A percentile compares a stretch with the other conserved stretches of the same genome.
Evolutionary conservation across 2,113 vertebrate species (phyloP).

Genomic region (Albula glossodonta): DNA sequence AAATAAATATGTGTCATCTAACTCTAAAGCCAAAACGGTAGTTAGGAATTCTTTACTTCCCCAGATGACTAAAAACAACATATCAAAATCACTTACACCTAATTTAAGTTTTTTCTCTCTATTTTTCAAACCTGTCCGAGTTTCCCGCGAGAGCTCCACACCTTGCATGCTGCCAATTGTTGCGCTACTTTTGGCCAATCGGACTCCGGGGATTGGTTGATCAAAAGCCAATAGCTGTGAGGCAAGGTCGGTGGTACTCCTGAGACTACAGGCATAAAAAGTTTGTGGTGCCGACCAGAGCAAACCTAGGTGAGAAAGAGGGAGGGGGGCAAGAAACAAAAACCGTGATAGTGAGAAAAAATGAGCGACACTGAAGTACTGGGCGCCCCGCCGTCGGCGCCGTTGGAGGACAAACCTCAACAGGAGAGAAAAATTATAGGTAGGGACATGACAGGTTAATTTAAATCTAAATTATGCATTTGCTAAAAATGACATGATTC

Average conservation of each 20-base stretch:
- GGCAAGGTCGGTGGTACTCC: slow-evolving; percentile 26
- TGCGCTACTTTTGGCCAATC: slow-evolving; percentile 37
- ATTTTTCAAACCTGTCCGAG: background rate
- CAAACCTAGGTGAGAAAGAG: slow-evolving; percentile 50
- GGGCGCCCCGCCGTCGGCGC: slow-evolving; percentile 55
- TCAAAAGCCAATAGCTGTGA: slow-evolving; percentile 57
- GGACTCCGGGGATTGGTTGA: slow-evolving; percentile 25
- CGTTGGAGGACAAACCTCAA: slow-evolving; percentile 57
- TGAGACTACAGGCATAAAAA: slow-evolving; percentile 61
- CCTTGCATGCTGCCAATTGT: slow-evolving; percentile 45
- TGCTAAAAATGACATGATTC: too few species aligned
- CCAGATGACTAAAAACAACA: background rate
- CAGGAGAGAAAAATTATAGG: slow-evolving; percentile 73
- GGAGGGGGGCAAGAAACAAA: slow-evolving; percentile 44
- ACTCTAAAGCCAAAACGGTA: too few species aligned
- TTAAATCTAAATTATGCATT: background rate
- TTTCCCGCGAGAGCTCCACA: slow-evolving; percentile 34
- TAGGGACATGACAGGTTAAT: slow-evolving; percentile 41
- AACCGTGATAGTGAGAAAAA: slow-evolving; percentile 43
- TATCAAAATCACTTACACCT: background rate
- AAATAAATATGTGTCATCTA: too few species aligned
- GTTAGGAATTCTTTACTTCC: too few species aligned
- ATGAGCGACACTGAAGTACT: slow-evolving; percentile 73
- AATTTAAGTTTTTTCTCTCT: background rate
- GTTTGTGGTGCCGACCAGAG: slow-evolving; percentile 37